These are phyloP conservation scores for Sesamia inferens DNA, from an alignment of 2,888 invertebrate species.

Conservation along the genomic window DNA sequence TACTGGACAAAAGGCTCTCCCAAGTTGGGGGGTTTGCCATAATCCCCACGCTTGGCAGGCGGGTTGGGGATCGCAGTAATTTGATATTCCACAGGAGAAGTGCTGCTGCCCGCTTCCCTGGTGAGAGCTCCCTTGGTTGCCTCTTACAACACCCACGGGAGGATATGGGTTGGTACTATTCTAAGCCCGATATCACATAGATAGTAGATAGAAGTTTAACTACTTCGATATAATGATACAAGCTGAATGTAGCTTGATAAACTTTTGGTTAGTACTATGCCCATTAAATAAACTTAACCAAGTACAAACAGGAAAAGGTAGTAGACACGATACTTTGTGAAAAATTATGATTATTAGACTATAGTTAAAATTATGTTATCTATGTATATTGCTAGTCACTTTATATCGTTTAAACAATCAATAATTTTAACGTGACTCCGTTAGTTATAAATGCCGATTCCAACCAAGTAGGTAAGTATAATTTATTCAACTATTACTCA, in stretches of 20 bases:
- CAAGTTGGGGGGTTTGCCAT: too few species aligned
- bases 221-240: not conserved
- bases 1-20: too few species aligned
- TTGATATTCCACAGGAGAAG: too few species aligned
- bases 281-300: not conserved
- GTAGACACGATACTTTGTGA: not conserved
- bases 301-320: not conserved
- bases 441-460: constrained; percentile 1
- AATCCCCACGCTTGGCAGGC: too few species aligned
- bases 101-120: too few species aligned
- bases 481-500: constrained; percentile 15
- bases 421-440: constrained; percentile 2
- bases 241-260: not conserved
- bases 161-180: too few species aligned
- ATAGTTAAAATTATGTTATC: constrained; percentile 22
- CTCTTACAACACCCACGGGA: too few species aligned
- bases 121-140: too few species aligned
- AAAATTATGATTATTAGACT: not conserved
- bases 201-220: not conserved
- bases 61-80: too few species aligned
- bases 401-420: constrained; percentile 9
- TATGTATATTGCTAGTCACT: constrained; percentile 22
- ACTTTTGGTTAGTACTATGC: not conserved
- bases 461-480: not conserved
- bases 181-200: too few species aligned